Evolutionary conservation across 2,888 invertebrate species (phyloP).

Genomic region (Palloptera scutellata): DNA sequence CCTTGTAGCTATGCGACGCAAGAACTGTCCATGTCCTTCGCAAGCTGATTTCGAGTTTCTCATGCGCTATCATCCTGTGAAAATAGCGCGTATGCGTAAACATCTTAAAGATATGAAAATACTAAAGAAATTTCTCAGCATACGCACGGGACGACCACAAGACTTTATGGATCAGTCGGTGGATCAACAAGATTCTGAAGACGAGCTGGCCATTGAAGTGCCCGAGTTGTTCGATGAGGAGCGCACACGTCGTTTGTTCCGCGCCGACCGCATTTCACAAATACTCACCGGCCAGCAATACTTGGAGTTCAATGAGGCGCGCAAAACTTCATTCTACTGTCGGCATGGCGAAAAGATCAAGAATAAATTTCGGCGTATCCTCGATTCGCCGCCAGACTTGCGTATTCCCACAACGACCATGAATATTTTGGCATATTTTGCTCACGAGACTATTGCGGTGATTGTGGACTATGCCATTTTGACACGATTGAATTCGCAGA

Average conservation of each 20-base stretch:
- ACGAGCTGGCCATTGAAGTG: slow-evolving; percentile 66
- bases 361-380: slow-evolving; percentile 70
- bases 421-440: slow-evolving; percentile 83
- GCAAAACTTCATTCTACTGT: slow-evolving; percentile 76
- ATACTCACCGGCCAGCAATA: slow-evolving; percentile 71
- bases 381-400: slow-evolving; percentile 71
- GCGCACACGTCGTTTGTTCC: slow-evolving; percentile 62
- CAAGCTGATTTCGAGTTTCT: slow-evolving; percentile 81
- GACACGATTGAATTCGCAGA: slow-evolving; percentile 78
- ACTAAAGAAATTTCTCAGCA: slow-evolving; percentile 56
- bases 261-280: slow-evolving; percentile 71
- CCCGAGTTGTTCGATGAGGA: slow-evolving; percentile 64
- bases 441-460: slow-evolving; percentile 90
- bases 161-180: slow-evolving; percentile 62
- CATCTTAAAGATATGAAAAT: slow-evolving; percentile 72
- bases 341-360: slow-evolving; percentile 67
- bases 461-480: slow-evolving; percentile 85
- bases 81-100: slow-evolving; percentile 78
- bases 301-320: slow-evolving; percentile 79
- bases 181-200: slow-evolving; percentile 67
- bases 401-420: slow-evolving; percentile 72
- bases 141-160: slow-evolving; percentile 57
- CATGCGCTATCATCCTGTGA: slow-evolving; percentile 81
- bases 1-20: slow-evolving; percentile 72
- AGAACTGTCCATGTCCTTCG: slow-evolving; percentile 68